Evolutionary conservation across 1,140 invertebrate species (phyloP), one percentile per base, ranked within the genome.

Genomic region (Brachionus koreanus): DNA sequence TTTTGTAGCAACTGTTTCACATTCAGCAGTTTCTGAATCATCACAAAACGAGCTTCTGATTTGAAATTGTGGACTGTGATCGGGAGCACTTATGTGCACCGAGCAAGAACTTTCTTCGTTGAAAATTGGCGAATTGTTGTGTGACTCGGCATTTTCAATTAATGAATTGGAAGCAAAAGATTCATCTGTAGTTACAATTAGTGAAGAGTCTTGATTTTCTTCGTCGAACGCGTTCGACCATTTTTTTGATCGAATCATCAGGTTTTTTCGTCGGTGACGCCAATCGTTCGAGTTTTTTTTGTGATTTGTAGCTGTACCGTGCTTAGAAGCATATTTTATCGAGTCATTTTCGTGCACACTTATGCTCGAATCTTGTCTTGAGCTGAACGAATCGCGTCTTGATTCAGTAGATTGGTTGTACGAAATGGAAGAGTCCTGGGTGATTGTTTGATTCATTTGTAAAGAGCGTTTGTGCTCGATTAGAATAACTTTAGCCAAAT

Each of bases 401-500:
- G 69, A 74, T 10, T 74, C 69, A 25, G 69, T 74, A 5, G 69
- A 74, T 12, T 74, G 69, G 13, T 43, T 74, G 25, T 46, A 74
- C 7, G 69, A 74, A 12, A 74, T 74, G 1, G 69, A 74, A 6
- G 69, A 74, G 25, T 74, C 69, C 13, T 74, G 39, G 5, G 76
- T 61, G n/a, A 23, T 43, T 19, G 76, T 79, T 43, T 79, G 19
- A 49, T 29, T 43, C 46, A 39, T 61, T 79, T 65, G 29, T 5
- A 79, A 25, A 16, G 76, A 79, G 33, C 37, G 35, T 57, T 43
- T 35, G 19, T 79, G 76, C 7, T 79, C 76, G 37, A 79, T 79
- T 33, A 79, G 61, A 65, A 79, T 79, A 19, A 79, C 61, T 79
- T 79, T 79, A 0, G 76, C 76, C 29, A 79, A 61, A 37, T 63